Evolutionary conservation across 2,888 invertebrate genomes (phyloP).

Genomic region (Ochlodes sylvanus): DNA sequence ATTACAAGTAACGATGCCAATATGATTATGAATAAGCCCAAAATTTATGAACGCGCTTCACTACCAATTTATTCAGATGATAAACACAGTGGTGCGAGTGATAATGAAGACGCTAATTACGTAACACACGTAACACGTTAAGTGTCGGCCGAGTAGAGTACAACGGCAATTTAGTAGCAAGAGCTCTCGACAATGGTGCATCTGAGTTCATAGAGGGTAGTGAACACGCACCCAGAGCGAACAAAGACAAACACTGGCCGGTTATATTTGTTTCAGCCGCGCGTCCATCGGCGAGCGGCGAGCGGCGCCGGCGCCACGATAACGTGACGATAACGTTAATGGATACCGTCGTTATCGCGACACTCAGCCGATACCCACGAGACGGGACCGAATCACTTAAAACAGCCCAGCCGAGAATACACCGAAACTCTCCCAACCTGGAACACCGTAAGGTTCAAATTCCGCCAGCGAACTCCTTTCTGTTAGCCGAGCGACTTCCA

Average conservation of each 20-base stretch:
- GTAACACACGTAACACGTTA: constrained; percentile 25
- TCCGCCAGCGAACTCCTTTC: constrained; percentile 40
- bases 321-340: constrained; percentile 79
- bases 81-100: constrained; percentile 22
- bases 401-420: constrained; percentile 45
- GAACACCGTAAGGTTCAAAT: constrained; percentile 55
- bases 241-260: constrained; percentile 64
- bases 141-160: constrained; percentile 24
- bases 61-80: constrained; percentile 30
- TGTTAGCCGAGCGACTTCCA: constrained; percentile 42
- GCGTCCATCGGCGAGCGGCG: constrained; percentile 54
- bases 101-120: constrained; percentile 32
- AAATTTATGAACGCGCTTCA: neutral
- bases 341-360: constrained; percentile 75
- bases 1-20: neutral
- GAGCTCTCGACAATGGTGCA: constrained; percentile 38
- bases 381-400: constrained; percentile 52
- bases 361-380: constrained; percentile 58
- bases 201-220: constrained; percentile 43
- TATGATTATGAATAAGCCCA: constrained; percentile 3
- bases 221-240: constrained; percentile 52
- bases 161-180: constrained; percentile 23
- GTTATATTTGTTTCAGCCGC: constrained; percentile 58
- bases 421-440: constrained; percentile 42
- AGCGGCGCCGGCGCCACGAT: constrained; percentile 80